Evolutionary conservation across 2,888 invertebrate species (phyloP).

Genomic region (Aphrophora alni): DNA sequence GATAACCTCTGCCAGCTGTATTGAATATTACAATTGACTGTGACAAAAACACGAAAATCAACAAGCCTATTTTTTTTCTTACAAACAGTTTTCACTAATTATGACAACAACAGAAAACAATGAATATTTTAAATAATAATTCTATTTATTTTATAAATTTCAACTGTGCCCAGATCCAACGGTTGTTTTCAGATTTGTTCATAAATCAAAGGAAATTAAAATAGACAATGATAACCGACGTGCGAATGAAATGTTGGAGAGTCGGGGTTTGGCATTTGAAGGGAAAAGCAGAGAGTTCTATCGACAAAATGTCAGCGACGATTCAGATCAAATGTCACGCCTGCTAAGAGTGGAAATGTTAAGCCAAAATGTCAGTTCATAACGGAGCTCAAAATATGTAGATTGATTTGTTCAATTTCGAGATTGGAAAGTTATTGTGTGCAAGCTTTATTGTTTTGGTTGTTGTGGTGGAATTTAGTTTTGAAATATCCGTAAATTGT

Average conservation of each 20-base stretch:
- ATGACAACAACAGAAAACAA: too few relatives aligned
- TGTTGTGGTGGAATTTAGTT: too few relatives aligned
- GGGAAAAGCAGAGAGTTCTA: neutral
- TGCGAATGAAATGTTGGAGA: neutral
- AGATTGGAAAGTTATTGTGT: neutral
- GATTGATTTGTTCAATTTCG: neutral
- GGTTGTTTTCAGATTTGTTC: neutral
- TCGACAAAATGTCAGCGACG: conserved; percentile 3
- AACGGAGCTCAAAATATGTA: neutral
- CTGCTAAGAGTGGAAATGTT: neutral
- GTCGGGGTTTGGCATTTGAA: neutral
- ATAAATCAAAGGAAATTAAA: neutral
- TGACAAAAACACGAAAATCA: too few relatives aligned
- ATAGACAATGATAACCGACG: neutral
- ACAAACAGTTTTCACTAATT: too few relatives aligned
- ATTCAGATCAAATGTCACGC: conserved; percentile 9
- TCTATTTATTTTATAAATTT: too few relatives aligned
- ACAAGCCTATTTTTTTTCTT: too few relatives aligned
- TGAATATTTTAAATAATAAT: too few relatives aligned
- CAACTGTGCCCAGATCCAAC: too few relatives aligned
- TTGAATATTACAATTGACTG: too few relatives aligned
- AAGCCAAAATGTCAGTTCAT: neutral
- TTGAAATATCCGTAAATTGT: too few relatives aligned
- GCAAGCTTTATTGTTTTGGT: too few relatives aligned
- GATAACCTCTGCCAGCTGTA: too few relatives aligned